Conservation (phyloP, 2,888 invertebrate species). For the Latrodectus hesperus region DNA sequence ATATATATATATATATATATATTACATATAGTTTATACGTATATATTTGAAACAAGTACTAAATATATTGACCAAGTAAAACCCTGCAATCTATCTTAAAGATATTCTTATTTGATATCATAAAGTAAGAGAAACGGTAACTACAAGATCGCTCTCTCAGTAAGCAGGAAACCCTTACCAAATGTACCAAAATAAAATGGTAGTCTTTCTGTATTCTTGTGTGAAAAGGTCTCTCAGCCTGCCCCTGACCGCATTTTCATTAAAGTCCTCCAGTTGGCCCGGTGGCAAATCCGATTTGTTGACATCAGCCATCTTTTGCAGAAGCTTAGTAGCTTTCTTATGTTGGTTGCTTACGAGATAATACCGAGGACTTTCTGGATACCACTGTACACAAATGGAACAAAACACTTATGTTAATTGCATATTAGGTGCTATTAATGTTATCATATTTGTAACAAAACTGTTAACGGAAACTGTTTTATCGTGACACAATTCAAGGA, state of each 20-base stretch:
- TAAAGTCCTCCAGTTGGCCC: background rate
- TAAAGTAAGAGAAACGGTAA: too few species aligned
- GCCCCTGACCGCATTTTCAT: constrained; percentile 7
- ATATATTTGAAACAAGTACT: too few species aligned
- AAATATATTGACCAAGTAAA: too few species aligned
- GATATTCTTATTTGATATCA: too few species aligned
- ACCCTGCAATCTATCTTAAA: too few species aligned
- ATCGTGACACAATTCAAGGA: too few species aligned
- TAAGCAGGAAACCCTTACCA: background rate
- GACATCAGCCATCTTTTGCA: constrained; percentile 19
- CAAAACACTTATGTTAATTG: background rate
- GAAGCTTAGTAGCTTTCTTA: constrained; percentile 6
- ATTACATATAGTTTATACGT: too few species aligned
- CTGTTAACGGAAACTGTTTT: too few species aligned
- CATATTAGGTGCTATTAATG: too few species aligned
- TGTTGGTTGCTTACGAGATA: constrained; percentile 37
- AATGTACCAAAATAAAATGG: constrained; percentile 37
- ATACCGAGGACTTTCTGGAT: constrained; percentile 35
- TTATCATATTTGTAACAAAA: too few species aligned
- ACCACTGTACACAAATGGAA: constrained; percentile 21
- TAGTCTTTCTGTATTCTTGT: background rate
- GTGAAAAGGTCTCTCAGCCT: constrained; percentile 18
- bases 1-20: too few species aligned
- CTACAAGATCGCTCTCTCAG: background rate
- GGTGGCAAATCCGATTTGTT: background rate